These are phyloP conservation scores for Watsonalla cultraria DNA, from an alignment of 2,888 invertebrate genomes.

Conservation along the genomic window DNA sequence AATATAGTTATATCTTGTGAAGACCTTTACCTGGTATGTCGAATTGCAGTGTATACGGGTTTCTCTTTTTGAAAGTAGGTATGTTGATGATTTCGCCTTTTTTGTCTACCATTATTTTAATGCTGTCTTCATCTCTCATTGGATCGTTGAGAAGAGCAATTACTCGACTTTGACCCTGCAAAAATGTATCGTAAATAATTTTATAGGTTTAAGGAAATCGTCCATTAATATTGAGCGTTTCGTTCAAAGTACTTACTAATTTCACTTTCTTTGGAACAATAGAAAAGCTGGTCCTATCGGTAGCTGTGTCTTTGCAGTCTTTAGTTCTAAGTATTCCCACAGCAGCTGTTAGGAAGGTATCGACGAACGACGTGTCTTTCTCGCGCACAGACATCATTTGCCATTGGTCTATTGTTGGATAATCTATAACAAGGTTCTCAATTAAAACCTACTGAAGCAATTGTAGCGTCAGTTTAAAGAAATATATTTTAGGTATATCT, in stretches of 20 bases:
- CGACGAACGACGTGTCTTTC: slow-evolving; percentile 90
- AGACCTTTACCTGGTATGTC: slow-evolving; percentile 82
- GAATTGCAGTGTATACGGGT: slow-evolving; percentile 91
- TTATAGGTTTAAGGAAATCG: slow-evolving; percentile 1
- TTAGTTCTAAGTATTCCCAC: slow-evolving; percentile 85
- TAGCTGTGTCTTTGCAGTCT: slow-evolving; percentile 76
- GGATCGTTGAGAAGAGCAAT: slow-evolving; percentile 89
- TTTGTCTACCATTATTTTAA: slow-evolving; percentile 88
- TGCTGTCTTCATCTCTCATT: slow-evolving; percentile 85
- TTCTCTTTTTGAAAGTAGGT: slow-evolving; percentile 85
- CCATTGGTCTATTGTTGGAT: slow-evolving; percentile 88
- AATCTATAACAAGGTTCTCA: slow-evolving; percentile 57
- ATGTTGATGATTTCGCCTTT: slow-evolving; percentile 88
- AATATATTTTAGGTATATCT: slow-evolving; percentile 12
- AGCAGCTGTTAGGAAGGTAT: slow-evolving; percentile 89
- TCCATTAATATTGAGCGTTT: neutral
- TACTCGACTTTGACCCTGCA: slow-evolving; percentile 89
- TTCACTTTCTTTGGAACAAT: slow-evolving; percentile 88
- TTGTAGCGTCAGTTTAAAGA: neutral
- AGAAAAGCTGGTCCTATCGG: slow-evolving; percentile 83
- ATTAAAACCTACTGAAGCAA: neutral
- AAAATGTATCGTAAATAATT: slow-evolving; percentile 16
- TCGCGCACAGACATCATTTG: slow-evolving; percentile 88
- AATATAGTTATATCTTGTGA: too few relatives aligned
- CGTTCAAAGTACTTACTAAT: slow-evolving; percentile 72